A percentile compares a stretch with the other conserved stretches of the same genome.
These are phyloP conservation scores for Nomada fabriciana DNA, from an alignment of 2,888 invertebrate genomes.

Conservation along the genomic window DNA sequence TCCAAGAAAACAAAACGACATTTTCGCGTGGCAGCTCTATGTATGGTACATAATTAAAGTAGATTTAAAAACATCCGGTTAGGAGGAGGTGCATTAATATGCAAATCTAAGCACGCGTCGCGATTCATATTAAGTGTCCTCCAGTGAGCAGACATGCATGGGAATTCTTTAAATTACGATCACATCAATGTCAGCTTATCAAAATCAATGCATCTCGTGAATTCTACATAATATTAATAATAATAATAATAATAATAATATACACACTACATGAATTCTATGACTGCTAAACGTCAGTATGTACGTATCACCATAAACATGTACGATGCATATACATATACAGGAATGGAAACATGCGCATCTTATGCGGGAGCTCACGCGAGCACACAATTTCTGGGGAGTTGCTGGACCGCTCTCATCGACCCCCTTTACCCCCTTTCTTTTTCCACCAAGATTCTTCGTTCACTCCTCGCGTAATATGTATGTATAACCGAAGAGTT, in stretches of 20 bases:
- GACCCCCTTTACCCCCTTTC: conserved; percentile 21
- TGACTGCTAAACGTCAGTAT: conserved; percentile 46
- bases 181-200: neutral
- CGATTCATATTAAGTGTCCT: neutral
- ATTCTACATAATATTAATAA: too few relatives aligned
- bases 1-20: neutral
- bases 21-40: neutral
- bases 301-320: conserved; percentile 25
- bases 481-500: conserved; percentile 2
- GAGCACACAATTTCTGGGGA: conserved; percentile 59
- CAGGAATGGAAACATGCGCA: too few relatives aligned
- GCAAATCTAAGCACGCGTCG: conserved; percentile 2
- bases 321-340: conserved; percentile 38
- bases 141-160: neutral
- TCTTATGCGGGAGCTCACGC: conserved; percentile 30
- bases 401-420: conserved; percentile 71
- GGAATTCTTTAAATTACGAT: neutral
- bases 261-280: conserved; percentile 4
- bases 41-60: neutral
- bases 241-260: too few relatives aligned
- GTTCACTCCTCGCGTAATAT: conserved; percentile 15
- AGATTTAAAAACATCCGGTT: conserved; percentile 8
- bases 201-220: too few relatives aligned
- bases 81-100: neutral
- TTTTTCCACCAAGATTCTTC: conserved; percentile 5